Evolutionary conservation across 1,140 invertebrate species (phyloP), one percentile per base, ranked within the genome.

Genomic region (Microvelia longipes): DNA sequence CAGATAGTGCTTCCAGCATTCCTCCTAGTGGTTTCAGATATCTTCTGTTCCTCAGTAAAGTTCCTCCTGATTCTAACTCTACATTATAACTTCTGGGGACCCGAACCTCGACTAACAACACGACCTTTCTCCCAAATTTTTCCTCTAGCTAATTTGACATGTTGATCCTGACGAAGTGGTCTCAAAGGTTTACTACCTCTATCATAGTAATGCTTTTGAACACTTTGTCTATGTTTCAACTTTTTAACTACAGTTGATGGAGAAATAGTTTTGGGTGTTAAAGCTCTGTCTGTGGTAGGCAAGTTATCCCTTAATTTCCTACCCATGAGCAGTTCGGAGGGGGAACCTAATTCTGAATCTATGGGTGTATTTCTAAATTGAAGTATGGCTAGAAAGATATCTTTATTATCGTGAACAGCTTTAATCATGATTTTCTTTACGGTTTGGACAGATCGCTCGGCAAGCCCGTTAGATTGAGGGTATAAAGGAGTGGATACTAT

Each of bases 311-410:
- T 64, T 26, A 64, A 64, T 64, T 64, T 64, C 62, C 35, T 64
- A 15, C 25, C 62, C 62, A 64, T 64, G 11, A 64, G 62, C 25
- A 64, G 62, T 64, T 64, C 62, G 15, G 62, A 64, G 5, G 62
- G 62, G 62, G 62, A 64, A 5, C 62, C 62, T 64, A 64, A 26
- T 50, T 50, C 35, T 5, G 62, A 64, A 64, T 26, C 25, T 24
- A 64, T 24, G 24, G 25, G 62, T 11, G 15, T 64, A 64, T 64
- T 64, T 26, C 26, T 29, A 29, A 1, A 71, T 19, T 64, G 28
- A 19, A 71, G 29, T 65, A 29, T 2, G 5, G 26, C 25, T 70
- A 73, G 50, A 14, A 29, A 71, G 15, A 63, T 71, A 30, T 70
- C 35, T 65, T 60, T 65, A 26, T 27, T 27, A 24, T 35, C 26